Conservation (phyloP, 2,797 vertebrate genomes). For the Peromyscus nudipes region DNA sequence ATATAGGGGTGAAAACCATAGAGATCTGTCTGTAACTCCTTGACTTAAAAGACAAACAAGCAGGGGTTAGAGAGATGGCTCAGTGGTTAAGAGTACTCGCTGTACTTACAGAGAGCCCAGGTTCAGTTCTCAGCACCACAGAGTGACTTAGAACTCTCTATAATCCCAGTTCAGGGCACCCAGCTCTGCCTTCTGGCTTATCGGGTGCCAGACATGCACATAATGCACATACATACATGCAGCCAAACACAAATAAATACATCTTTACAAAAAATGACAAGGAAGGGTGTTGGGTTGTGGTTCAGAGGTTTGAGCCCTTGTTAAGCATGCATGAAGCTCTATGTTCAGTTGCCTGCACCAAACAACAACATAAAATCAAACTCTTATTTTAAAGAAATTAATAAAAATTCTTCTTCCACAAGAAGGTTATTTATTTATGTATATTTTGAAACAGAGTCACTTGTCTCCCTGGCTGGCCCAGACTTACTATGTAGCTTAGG, state of each 20-base stretch:
- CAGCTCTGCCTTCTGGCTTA: not conserved
- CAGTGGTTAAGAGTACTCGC: not conserved
- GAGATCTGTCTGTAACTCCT: conserved; percentile 27
- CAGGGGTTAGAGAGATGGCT: no score
- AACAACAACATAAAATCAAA: not conserved
- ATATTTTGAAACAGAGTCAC: not conserved
- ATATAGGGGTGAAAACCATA: conserved; percentile 45
- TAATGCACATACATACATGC: not conserved
- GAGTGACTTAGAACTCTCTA: not conserved
- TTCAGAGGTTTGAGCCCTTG: not conserved
- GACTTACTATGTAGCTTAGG: not conserved
- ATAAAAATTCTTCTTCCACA: not conserved
- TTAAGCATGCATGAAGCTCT: not conserved
- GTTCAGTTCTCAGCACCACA: not conserved
- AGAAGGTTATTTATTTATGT: conserved; percentile 40
- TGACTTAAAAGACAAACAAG: conserved; percentile 46
- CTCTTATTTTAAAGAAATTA: conserved; percentile 7
- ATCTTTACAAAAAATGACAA: not conserved
- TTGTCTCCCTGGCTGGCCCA: not conserved
- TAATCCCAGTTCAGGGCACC: not conserved
- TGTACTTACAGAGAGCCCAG: not conserved
- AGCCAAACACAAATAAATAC: not conserved
- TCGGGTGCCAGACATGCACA: not conserved
- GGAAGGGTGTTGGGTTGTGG: no score
- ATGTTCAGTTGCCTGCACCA: not conserved